phyloP scores from a whole-genome alignment of 2,888 invertebrate genomes.

The Tenthredo livida region DNA sequence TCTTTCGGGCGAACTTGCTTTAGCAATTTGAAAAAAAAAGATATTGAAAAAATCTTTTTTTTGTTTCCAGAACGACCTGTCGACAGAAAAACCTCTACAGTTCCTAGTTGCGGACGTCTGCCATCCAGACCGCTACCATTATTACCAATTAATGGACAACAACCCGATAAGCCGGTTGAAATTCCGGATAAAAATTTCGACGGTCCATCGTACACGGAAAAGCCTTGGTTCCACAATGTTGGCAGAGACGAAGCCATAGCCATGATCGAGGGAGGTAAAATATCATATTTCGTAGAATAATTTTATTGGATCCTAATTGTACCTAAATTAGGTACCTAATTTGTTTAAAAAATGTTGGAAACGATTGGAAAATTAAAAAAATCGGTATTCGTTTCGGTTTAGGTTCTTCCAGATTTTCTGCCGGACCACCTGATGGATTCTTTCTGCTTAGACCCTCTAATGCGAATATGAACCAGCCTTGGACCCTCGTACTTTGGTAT shows the following conservation, averaged over 20 bases:
- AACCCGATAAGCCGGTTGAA: constrained; percentile 48
- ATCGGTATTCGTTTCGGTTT: neutral
- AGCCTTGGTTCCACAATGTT: constrained; percentile 74
- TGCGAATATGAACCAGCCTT: constrained; percentile 74
- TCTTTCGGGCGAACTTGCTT: neutral
- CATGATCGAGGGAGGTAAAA: constrained; percentile 57
- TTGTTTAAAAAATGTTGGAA: no score
- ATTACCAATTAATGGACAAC: constrained; percentile 66
- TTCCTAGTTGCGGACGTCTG: constrained; percentile 70
- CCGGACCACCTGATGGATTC: constrained; percentile 70
- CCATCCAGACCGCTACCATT: constrained; percentile 73
- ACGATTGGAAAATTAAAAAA: no score
- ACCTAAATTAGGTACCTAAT: neutral
- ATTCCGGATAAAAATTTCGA: neutral
- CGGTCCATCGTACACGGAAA: constrained; percentile 67
- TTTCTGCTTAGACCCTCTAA: constrained; percentile 76
- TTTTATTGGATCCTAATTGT: neutral
- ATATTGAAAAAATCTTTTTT: neutral
- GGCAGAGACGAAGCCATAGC: constrained; percentile 71
- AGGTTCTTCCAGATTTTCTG: neutral
- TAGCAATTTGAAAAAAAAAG: neutral
- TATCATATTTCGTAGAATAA: neutral
- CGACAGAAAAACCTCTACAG: constrained; percentile 72
- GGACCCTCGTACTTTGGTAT: constrained; percentile 76
- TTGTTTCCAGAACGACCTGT: constrained; percentile 70